Evolutionary conservation across 2,888 invertebrate species (phyloP), one percentile per base, ranked within the genome.

Genomic region (Girardia tigrina): DNA sequence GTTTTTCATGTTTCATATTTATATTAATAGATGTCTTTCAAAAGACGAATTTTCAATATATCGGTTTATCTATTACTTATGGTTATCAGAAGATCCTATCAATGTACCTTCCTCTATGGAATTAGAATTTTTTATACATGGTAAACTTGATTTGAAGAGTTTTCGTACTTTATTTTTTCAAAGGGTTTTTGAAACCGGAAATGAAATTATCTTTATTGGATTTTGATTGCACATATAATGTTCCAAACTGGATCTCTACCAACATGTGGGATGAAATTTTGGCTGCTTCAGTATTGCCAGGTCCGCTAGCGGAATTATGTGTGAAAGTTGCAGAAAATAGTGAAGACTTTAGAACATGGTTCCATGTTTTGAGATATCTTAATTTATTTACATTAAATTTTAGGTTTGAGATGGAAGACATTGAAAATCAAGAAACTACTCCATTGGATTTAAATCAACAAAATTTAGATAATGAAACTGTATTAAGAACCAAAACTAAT

Each of bases 251-350:
- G 83, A 77, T 83, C 72, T 80, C 82, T 8, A 78, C 78, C 77
- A 81, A 82, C 78, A 81, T 81, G 75, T 84, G 83, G 83, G 82
- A 83, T 74, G 82, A 83, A 78, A 80, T 84, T 56, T 74, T 84
- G 78, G 83, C 83, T 1, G 78, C 83, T 29, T 83, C 83, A 26
- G 82, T 83, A 27, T 79, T 84, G 23, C 82, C 82, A 1, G 83
- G 84, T 1, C 80, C 82, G 8, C 79, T 84, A 26, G 82, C 83
- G 78, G 80, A 81, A 70, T 78, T 83, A 4, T 83, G 83, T 79
- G 81, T 81, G 8, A 79, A 81, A 76, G 79, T 83, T 72, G 82
- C 82, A 1, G 77, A 79, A 75, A 79, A 81, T 77, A 74, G 80
- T 1, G 80, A 81, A 4, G 78, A 79, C 1, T 83, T 83, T 83